Conservation (phyloP, 53 echinoderm and acorn worm genomes). For the Astropecten irregularis region DNA sequence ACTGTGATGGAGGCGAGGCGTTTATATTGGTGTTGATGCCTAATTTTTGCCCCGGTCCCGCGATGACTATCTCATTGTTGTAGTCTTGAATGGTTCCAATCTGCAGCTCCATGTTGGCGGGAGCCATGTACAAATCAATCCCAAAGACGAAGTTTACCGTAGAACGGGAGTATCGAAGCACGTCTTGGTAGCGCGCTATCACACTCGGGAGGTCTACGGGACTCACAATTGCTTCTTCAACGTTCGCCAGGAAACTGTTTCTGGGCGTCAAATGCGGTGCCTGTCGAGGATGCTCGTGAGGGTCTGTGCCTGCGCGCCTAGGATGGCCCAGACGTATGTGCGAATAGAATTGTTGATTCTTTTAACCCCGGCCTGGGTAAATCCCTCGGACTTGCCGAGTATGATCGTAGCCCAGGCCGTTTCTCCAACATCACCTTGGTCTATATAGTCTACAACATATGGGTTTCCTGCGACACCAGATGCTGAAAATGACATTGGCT, state of each 20-base stretch:
- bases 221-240: conserved; percentile 15
- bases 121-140: conserved; percentile 26
- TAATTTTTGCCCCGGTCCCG: too few species aligned
- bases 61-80: conserved; percentile 39
- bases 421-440: background rate
- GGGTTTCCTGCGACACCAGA: too few species aligned
- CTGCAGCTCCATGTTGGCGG: conserved; percentile 29
- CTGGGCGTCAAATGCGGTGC: too few species aligned
- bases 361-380: conserved; percentile 15
- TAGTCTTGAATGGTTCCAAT: too few species aligned
- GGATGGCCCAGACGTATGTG: too few species aligned
- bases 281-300: conserved; percentile 21
- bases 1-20: too few species aligned
- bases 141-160: conserved; percentile 42
- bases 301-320: conserved; percentile 32
- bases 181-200: too few species aligned
- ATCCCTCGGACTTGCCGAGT: conserved; percentile 15
- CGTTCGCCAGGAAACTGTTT: conserved; percentile 40
- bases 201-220: too few species aligned
- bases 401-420: background rate
- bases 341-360: too few species aligned
- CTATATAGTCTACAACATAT: too few species aligned
- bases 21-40: too few species aligned
- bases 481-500: too few species aligned
- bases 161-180: conserved; percentile 32